phyloP scores from a whole-genome alignment of 2,797 vertebrate species.

The Champsocephalus esox region DNA sequence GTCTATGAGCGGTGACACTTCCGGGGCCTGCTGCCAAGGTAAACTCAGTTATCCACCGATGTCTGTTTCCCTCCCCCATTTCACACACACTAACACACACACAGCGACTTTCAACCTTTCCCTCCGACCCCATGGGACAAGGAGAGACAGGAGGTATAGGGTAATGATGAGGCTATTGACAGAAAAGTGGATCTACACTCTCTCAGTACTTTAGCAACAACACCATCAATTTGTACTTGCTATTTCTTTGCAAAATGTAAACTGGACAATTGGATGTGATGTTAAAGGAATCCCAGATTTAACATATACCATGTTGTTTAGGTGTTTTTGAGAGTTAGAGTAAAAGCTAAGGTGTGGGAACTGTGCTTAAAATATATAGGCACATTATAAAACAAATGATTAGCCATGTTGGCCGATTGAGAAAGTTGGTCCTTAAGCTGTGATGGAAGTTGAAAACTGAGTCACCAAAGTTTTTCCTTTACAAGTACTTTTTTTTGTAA shows the following conservation, averaged over 20 bases:
- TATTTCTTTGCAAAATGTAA: not conserved
- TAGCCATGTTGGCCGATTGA: not conserved
- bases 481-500: not conserved
- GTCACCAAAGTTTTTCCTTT: not conserved
- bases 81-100: constrained; percentile 17
- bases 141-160: constrained; percentile 7
- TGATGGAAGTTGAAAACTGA: too few relatives aligned
- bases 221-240: constrained; percentile 15
- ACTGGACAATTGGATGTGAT: not conserved
- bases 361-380: not conserved
- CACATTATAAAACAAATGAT: not conserved
- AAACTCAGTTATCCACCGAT: constrained; percentile 74
- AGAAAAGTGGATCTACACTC: constrained; percentile 28
- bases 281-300: not conserved
- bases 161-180: constrained; percentile 48
- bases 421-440: too few relatives aligned
- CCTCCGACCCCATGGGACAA: constrained; percentile 33
- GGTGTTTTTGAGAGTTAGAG: not conserved
- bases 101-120: constrained; percentile 47
- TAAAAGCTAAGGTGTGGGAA: not conserved
- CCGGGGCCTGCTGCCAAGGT: constrained; percentile 75
- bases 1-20: constrained; percentile 78
- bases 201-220: constrained; percentile 8
- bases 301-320: not conserved
- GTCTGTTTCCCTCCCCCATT: constrained; percentile 26